Evolutionary conservation across 2,797 vertebrate genomes (phyloP).

Genomic region (Gymnoscopelus microlampas): DNA sequence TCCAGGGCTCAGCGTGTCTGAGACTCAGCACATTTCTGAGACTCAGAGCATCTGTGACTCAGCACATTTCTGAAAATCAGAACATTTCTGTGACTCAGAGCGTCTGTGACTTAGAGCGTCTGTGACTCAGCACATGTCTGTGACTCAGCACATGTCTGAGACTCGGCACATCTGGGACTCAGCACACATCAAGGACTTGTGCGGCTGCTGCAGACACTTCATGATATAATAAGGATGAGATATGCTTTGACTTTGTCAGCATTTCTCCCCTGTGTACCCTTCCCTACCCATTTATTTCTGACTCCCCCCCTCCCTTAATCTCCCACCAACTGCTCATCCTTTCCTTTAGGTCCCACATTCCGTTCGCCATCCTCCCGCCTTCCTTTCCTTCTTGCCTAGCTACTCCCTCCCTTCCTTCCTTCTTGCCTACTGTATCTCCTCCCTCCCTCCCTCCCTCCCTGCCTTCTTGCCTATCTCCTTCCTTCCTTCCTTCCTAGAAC

Average conservation of each 20-base stretch:
- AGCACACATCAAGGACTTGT: conserved; percentile 9
- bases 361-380: conserved; percentile 1
- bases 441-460: background rate
- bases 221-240: conserved; percentile 63
- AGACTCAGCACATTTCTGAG: no score
- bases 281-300: conserved; percentile 28
- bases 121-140: no score
- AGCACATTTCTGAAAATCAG: no score
- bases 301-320: conserved; percentile 2
- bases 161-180: conserved; percentile 22
- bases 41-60: no score
- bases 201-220: conserved; percentile 50
- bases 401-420: background rate
- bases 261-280: conserved; percentile 23
- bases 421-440: background rate
- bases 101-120: no score
- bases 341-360: background rate
- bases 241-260: conserved; percentile 36
- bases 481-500: no score
- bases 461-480: background rate
- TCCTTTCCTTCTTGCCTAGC: conserved; percentile 10
- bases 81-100: no score
- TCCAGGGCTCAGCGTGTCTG: no score
- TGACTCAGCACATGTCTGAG: conserved; percentile 21
- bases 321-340: background rate